phyloP scores from a whole-genome alignment of 2,797 vertebrate species.

The Neolamprologus multifasciatus region DNA sequence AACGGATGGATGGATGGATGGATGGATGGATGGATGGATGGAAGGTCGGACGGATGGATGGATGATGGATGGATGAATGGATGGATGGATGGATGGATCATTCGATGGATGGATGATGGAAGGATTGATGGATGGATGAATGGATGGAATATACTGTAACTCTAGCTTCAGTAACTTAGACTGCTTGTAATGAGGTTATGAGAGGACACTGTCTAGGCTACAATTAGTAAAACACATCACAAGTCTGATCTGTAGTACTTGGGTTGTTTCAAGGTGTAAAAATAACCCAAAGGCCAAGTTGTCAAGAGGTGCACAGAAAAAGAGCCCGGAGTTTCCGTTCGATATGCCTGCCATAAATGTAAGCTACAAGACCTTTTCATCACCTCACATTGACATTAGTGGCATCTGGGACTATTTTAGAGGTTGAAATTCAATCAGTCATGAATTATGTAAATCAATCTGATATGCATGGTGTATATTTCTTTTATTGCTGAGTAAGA shows the following conservation, averaged over 20 bases:
- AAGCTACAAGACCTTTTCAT: not conserved
- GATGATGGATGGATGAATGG: fast-evolving
- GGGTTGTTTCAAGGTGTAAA: not conserved
- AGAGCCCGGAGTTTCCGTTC: not conserved
- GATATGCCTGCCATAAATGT: not conserved
- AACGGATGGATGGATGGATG: too few species aligned
- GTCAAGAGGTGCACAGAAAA: not conserved
- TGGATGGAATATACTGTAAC: not conserved
- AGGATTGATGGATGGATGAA: too few species aligned
- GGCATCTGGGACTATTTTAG: conserved; percentile 9
- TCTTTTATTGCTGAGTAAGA: conserved; percentile 46
- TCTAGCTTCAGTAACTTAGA: not conserved
- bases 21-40: too few species aligned
- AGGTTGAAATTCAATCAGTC: conserved; percentile 14
- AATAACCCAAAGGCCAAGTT: not conserved
- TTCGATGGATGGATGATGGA: too few species aligned
- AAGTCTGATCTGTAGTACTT: not conserved
- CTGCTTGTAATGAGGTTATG: not conserved
- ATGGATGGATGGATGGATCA: too few species aligned
- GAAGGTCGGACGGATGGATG: too few species aligned
- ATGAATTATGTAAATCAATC: conserved; percentile 6
- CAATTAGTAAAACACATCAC: not conserved
- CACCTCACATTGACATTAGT: not conserved
- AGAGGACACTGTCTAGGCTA: not conserved
- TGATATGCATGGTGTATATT: not conserved